Evolutionary conservation across 2,113 vertebrate genomes (phyloP).

Genomic region (Paramormyrops kingsleyae): DNA sequence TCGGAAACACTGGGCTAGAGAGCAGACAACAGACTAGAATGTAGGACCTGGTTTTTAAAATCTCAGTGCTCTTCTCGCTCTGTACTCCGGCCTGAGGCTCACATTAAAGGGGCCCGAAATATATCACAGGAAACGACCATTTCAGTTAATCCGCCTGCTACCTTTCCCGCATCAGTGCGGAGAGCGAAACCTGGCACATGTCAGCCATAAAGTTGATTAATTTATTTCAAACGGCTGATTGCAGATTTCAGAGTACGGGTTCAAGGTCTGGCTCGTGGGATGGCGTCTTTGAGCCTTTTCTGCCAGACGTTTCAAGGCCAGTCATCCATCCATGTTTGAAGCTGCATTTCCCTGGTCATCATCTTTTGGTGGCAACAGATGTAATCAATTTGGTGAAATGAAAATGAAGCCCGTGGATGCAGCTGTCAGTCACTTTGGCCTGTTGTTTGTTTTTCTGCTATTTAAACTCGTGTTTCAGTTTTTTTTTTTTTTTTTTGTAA

Average conservation of each 20-base stretch:
- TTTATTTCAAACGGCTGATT: not conserved
- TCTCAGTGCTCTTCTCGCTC: not conserved
- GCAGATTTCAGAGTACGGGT: not conserved
- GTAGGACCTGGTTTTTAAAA: not conserved
- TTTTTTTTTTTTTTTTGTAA: not conserved
- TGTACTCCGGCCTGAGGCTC: not conserved
- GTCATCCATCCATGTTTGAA: not conserved
- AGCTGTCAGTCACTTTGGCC: not conserved
- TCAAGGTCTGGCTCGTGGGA: not conserved
- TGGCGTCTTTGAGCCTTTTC: not conserved
- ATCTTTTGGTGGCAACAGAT: not conserved
- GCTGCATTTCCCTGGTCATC: not conserved
- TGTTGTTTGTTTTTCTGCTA: not conserved
- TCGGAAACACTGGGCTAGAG: too few species aligned
- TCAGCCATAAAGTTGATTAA: not conserved
- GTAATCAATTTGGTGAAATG: not conserved
- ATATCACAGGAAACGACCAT: not conserved
- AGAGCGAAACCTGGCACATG: not conserved
- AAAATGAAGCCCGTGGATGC: not conserved
- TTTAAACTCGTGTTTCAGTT: not conserved
- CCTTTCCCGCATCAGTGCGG: not conserved
- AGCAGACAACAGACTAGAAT: not conserved
- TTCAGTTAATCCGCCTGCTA: not conserved
- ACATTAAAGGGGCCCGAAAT: not conserved
- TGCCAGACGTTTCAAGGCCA: not conserved